Evolutionary conservation across 2,888 invertebrate genomes (phyloP), one percentile per base, ranked within the genome.

Genomic region (Syrista parreyssii): DNA sequence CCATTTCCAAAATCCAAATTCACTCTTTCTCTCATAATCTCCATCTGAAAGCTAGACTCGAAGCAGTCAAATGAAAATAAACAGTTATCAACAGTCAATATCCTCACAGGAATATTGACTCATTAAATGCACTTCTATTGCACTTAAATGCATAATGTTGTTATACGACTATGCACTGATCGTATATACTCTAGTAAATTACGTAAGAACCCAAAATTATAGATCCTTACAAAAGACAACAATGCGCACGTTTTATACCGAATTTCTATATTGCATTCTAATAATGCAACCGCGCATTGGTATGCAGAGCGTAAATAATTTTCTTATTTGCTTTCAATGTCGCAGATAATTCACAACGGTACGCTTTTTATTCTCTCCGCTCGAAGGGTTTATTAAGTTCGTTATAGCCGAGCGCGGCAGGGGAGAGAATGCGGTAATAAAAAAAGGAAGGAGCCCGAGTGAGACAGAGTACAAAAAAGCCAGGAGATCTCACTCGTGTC

Each of bases 401-500:
- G 55, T 55, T 23, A 55, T 55, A 55, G n/a, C 6, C 23, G 23
- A 55, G 23, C 55, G 55, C 9, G 23, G 55, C 23, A 2, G 23
- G 40, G 23, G 12, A 12, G 6, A 23, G 23, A 23, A 55, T 55
- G 55, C 23, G 23, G 55, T 2, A 2, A 55, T 55, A 55, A 23
- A 23, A 23, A 40, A 40, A 6, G 12, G 11, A 23, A 23, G 40
- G 40, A 55, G 9, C 23, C 23, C 2, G 40, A 55, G 23, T 23
- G 40, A 55, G 55, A 55, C 23, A 9, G 55, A 55, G 23, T 23
- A 23, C 55, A 55, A 55, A 55, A 55, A 55, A 23, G 55, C 23
- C 23, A 68, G 68, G 73, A 73, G 76, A 31, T 31, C 68, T 74
- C 68, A 31, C 73, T 73, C 74, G 76, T 76, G 68, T 74, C 73